Conservation (phyloP, 2,888 invertebrate genomes). For the Ophion obscuratus region DNA sequence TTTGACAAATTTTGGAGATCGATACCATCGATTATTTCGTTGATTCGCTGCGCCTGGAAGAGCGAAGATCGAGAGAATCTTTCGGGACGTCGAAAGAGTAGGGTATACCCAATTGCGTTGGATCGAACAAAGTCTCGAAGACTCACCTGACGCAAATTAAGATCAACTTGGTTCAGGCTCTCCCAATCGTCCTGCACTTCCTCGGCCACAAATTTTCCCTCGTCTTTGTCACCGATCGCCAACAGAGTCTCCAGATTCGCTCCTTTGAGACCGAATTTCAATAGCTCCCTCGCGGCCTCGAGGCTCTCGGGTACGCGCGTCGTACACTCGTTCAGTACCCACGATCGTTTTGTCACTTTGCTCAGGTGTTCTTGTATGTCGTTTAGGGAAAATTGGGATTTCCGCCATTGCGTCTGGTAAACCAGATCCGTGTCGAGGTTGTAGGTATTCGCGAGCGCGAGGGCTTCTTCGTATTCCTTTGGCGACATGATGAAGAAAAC, state of each 20-base stretch:
- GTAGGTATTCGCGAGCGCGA: slow-evolving; percentile 89
- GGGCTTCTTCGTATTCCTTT: slow-evolving; percentile 90
- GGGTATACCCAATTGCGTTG: background rate
- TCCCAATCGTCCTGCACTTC: slow-evolving; percentile 73
- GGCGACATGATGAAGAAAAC: background rate
- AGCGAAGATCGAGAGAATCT: background rate
- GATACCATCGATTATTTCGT: slow-evolving; percentile 82
- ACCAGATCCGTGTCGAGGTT: slow-evolving; percentile 91
- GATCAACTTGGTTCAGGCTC: slow-evolving; percentile 67
- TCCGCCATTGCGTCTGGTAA: slow-evolving; percentile 92
- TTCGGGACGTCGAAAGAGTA: background rate
- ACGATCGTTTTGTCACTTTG: slow-evolving; percentile 90
- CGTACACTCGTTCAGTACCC: slow-evolving; percentile 93
- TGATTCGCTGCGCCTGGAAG: slow-evolving; percentile 77
- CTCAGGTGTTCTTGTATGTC: slow-evolving; percentile 91
- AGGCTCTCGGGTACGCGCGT: slow-evolving; percentile 90
- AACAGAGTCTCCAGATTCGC: slow-evolving; percentile 88
- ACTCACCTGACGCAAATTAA: slow-evolving; percentile 68
- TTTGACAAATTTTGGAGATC: slow-evolving; percentile 86
- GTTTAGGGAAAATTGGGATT: slow-evolving; percentile 88
- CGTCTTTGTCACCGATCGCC: slow-evolving; percentile 83
- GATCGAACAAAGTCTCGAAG: background rate
- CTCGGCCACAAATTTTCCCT: slow-evolving; percentile 76
- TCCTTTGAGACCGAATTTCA: slow-evolving; percentile 90
- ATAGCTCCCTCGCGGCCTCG: slow-evolving; percentile 89